These are phyloP conservation scores for Ovis aries DNA, from an alignment of 2,113 vertebrate species.

Conservation along the genomic window ARS-UI_Ramb_v3.0 NC_056068.1:18229501-18230000, in stretches of 20 bases:
- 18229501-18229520: too few species aligned
- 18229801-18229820: not conserved
- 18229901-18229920: conserved; percentile 3
- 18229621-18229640: too few species aligned
- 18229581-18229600: too few species aligned
- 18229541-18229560: too few species aligned
- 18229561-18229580: too few species aligned
- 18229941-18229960: not conserved
- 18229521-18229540: too few species aligned
- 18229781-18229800: not conserved
- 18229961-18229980: conserved; percentile 21
- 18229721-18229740: not conserved
- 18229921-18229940: conserved; percentile 36
- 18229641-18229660: not conserved
- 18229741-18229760: not conserved
- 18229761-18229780: not conserved
- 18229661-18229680: not conserved
- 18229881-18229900: not conserved
- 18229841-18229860: not conserved
- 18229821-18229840: not conserved
- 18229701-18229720: not conserved
- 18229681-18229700: not conserved
- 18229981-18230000: conserved; percentile 14
- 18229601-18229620: too few species aligned
- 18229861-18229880: not conserved